Evolutionary conservation across 1,140 invertebrate species (phyloP).

Genomic region (Sminthurides bifidus): DNA sequence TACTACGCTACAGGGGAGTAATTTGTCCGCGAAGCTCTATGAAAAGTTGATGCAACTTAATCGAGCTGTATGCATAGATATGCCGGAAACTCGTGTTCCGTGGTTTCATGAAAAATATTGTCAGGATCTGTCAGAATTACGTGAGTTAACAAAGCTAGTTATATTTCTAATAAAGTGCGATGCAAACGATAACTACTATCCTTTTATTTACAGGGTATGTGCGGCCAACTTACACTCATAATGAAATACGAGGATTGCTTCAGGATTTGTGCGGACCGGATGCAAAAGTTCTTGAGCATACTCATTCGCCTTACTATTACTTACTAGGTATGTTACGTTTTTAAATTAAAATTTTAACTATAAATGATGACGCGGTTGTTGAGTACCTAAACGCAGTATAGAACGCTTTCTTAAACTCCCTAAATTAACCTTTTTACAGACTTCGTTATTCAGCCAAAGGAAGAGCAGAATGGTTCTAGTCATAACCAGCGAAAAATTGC

Average conservation of each 20-base stretch:
- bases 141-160: background rate
- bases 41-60: slow-evolving; percentile 48
- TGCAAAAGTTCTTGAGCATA: slow-evolving; percentile 24
- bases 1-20: slow-evolving; percentile 37
- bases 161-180: background rate
- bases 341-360: background rate
- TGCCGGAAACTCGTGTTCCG: slow-evolving; percentile 44
- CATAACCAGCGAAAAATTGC: slow-evolving; percentile 36
- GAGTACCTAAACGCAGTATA: background rate
- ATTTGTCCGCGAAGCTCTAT: slow-evolving; percentile 41
- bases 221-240: slow-evolving; percentile 17
- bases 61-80: slow-evolving; percentile 49
- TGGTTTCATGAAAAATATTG: slow-evolving; percentile 54
- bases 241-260: slow-evolving; percentile 21
- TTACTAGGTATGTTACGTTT: slow-evolving; percentile 32
- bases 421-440: slow-evolving; percentile 16
- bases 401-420: background rate
- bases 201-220: no score
- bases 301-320: slow-evolving; percentile 34
- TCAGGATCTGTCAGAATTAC: slow-evolving; percentile 35
- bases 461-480: slow-evolving; percentile 26
- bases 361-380: background rate
- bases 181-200: no score
- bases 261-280: slow-evolving; percentile 20
- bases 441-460: slow-evolving; percentile 32